Percentiles rank a stretch among this genome's conserved stretches.
phyloP scores from a whole-genome alignment of 2,888 invertebrate genomes.

The Microctonus hyperodae region DNA sequence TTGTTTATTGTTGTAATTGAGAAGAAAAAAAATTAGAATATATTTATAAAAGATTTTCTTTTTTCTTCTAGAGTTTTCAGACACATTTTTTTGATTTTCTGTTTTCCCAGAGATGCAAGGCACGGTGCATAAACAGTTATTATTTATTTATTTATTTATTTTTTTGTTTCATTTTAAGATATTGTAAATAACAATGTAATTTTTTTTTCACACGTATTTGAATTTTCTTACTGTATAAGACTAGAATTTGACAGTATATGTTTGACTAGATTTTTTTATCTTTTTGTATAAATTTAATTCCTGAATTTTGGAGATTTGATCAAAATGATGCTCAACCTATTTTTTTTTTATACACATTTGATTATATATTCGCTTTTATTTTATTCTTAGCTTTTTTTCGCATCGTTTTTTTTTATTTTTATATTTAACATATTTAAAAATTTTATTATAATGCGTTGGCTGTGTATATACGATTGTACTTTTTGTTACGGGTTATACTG shows the following conservation, averaged over 20 bases:
- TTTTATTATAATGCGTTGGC: conserved; percentile 57
- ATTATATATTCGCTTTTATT: conserved; percentile 9
- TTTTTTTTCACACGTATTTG: conserved; percentile 21
- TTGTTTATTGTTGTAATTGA: neutral
- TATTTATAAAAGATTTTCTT: conserved; percentile 1
- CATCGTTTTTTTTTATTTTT: conserved; percentile 3
- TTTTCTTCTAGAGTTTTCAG: neutral
- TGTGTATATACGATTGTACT: conserved; percentile 64
- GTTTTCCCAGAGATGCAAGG: conserved; percentile 58
- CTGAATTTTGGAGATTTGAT: neutral
- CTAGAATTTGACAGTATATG: neutral
- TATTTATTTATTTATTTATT: conserved; percentile 20
- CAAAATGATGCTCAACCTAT: neutral
- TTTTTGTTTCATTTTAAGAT: neutral
- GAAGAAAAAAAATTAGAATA: too few species aligned
- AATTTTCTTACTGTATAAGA: neutral
- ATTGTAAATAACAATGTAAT: conserved; percentile 24
- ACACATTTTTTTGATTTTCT: conserved; percentile 47
- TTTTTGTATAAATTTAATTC: conserved; percentile 19
- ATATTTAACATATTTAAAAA: conserved; percentile 30
- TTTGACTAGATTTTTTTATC: conserved; percentile 25
- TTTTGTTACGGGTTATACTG: conserved; percentile 61
- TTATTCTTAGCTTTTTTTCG: conserved; percentile 8
- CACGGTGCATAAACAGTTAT: conserved; percentile 58
- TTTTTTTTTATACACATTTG: neutral